Evolutionary conservation across 1,140 invertebrate genomes (phyloP), one percentile per base, ranked within the genome.

Genomic region (Eciton burchellii): DNA sequence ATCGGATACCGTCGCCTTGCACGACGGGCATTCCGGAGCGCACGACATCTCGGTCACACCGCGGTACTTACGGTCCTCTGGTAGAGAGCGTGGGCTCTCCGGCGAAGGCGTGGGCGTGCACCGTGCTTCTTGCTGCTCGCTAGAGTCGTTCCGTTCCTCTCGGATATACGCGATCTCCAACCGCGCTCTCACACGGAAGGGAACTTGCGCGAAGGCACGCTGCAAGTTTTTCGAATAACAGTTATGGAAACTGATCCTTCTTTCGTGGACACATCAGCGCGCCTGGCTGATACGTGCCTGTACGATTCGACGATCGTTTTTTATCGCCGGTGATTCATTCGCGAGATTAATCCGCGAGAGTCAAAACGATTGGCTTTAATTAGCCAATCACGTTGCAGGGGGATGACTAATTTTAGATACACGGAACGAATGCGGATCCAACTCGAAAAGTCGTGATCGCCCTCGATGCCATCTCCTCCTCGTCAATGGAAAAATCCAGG

Each of bases 41-140:
- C 43, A 60, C 24, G 84, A 85, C 84, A 72, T 84, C 81, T 76
- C 62, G 84, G 24, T 71, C 63, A 76, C 63, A 76, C 29, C 60
- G 14, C 19, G 54, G 65, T 82, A 74, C 57, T 79, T 85, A 82
- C 84, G 81, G 85, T 81, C 84, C 79, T n/a, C n/a, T 85, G 71
- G 19, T 85, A 56, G n/a, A n/a, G n/a, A n/a, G 83, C 84, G 88
- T 88, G 82, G 87, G 88, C 72, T 74, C 72, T 74, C 54, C 45
- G 54, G 56, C 19, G 45, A 35, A 70, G 60, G 83, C 88, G 88
- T 89, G 62, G 88, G 88, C 83, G 88, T 89, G 52, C 70, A 71
- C 68, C 71, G 56, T 81, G 81, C 74, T 82, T 71, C 87, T 66
- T 24, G 59, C 52, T 72, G 2, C 52, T 66, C 54, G n/a, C n/a